phyloP scores from a whole-genome alignment of 2,797 vertebrate genomes.

The Paedocypris micromegethes region DNA sequence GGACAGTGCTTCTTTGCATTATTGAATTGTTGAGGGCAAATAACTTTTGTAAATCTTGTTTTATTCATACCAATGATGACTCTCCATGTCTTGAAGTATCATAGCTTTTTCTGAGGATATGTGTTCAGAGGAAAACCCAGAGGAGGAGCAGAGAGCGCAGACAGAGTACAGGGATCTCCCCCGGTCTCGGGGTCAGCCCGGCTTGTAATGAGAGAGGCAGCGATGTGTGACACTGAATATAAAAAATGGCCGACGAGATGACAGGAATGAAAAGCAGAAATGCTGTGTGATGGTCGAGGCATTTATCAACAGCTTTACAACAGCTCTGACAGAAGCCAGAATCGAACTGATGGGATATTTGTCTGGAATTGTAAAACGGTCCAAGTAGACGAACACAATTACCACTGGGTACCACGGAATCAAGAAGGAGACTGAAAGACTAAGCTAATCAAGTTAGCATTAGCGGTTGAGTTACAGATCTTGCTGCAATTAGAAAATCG shows the following conservation, averaged over 20 bases:
- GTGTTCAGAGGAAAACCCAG: slow-evolving; percentile 25
- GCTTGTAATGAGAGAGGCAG: slow-evolving; percentile 19
- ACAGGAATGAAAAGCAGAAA: slow-evolving; percentile 2
- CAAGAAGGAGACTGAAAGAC: too few relatives aligned
- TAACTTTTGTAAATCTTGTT: slow-evolving; percentile 21
- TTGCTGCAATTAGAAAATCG: too few relatives aligned
- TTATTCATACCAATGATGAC: slow-evolving; percentile 29
- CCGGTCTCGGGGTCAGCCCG: slow-evolving; percentile 15
- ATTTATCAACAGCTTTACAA: neutral
- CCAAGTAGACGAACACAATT: too few relatives aligned
- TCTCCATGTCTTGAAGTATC: slow-evolving; percentile 1
- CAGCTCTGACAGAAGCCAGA: neutral
- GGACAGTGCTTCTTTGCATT: neutral
- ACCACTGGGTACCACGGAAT: too few relatives aligned
- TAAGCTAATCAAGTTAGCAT: too few relatives aligned
- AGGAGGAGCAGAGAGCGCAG: neutral
- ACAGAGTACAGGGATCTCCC: slow-evolving; percentile 14
- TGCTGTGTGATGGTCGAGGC: neutral
- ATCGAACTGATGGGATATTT: too few relatives aligned
- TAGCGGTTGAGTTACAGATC: too few relatives aligned
- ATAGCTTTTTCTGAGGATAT: slow-evolving; percentile 11
- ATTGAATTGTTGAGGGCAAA: slow-evolving; percentile 25
- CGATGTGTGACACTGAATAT: slow-evolving; percentile 20
- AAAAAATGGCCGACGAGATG: slow-evolving; percentile 5
- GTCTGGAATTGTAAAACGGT: too few relatives aligned